Percentiles rank a stretch among this genome's conserved stretches.
These are phyloP conservation scores for Arctopsyche grandis DNA, from an alignment of 1,140 invertebrate genomes.

Conservation along the genomic window DNA sequence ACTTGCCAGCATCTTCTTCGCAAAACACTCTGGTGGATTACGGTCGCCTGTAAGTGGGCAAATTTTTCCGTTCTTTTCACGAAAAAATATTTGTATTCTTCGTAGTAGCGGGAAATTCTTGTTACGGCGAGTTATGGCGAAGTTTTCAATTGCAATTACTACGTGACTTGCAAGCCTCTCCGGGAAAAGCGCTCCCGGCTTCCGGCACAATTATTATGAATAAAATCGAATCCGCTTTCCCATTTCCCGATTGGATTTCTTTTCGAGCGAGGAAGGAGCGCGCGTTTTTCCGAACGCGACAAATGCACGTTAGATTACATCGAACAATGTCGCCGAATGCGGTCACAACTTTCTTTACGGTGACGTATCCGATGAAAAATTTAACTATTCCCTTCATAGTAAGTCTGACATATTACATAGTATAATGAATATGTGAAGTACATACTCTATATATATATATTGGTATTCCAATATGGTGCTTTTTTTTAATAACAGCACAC, in stretches of 20 bases:
- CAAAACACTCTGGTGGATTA: no score
- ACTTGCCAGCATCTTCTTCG: no score
- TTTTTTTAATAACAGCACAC: no score
- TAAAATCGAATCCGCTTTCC: conserved; percentile 35
- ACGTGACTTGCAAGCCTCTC: conserved; percentile 48
- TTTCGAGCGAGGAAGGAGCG: not conserved
- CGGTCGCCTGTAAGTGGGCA: no score
- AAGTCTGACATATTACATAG: no score
- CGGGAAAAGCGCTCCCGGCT: conserved; percentile 8
- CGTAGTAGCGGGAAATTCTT: conserved; percentile 42
- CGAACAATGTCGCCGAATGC: not conserved
- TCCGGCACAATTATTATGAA: conserved; percentile 38
- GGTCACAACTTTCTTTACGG: no score
- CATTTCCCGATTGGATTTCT: conserved; percentile 41
- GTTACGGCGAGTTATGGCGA: conserved; percentile 48
- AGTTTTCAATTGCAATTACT: conserved; percentile 54
- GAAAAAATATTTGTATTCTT: conserved; percentile 47
- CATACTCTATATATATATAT: no score
- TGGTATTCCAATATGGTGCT: no score
- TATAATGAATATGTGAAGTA: no score
- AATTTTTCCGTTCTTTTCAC: not conserved
- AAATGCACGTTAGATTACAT: conserved; percentile 13
- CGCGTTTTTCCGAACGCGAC: not conserved
- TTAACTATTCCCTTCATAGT: no score
- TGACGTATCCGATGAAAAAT: no score